Conservation (phyloP, 2,888 invertebrate species). For the Noctua comes region DNA sequence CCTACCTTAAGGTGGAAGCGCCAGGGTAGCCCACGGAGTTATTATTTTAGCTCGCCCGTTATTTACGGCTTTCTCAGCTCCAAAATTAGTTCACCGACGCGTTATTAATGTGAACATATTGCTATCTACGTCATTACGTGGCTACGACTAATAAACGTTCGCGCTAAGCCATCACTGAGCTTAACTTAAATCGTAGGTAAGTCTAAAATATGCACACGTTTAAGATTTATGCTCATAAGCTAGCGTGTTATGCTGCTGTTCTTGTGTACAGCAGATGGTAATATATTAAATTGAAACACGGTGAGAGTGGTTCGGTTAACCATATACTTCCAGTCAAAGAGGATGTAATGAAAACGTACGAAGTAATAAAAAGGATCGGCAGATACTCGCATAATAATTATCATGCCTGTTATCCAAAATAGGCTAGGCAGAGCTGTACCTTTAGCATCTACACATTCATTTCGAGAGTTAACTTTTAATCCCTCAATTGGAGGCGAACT, state of each 20-base stretch:
- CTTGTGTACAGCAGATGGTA: not conserved
- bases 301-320: not conserved
- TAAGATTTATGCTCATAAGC: constrained; percentile 8
- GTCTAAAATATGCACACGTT: constrained; percentile 6
- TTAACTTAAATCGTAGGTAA: constrained; percentile 19
- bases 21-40: no score
- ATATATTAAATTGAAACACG: not conserved
- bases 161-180: constrained; percentile 13
- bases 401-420: not conserved
- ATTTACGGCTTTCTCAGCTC: not conserved
- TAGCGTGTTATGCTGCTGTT: not conserved
- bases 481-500: not conserved
- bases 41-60: no score
- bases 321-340: not conserved
- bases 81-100: constrained; percentile 1
- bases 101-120: constrained; percentile 24
- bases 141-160: constrained; percentile 13
- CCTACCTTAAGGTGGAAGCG: no score
- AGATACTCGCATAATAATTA: not conserved
- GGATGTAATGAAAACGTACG: not conserved
- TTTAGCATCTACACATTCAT: not conserved
- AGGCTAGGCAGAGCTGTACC: not conserved
- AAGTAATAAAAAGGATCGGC: not conserved
- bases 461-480: not conserved
- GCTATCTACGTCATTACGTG: constrained; percentile 1